phyloP scores from a whole-genome alignment of 2,888 invertebrate species.

The Tenthredo mesomela region DNA sequence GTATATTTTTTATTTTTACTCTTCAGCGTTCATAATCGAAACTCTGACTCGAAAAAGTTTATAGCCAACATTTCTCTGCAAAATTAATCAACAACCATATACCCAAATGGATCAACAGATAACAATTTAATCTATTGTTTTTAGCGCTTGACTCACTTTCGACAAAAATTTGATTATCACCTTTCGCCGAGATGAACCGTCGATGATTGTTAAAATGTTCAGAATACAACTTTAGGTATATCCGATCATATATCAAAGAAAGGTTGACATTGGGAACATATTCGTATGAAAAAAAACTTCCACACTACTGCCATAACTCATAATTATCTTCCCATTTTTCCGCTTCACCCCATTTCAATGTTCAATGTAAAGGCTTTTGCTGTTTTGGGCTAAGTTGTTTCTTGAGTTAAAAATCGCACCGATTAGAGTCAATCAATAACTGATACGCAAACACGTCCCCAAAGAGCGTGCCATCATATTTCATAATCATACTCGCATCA shows the following conservation, averaged over 20 bases:
- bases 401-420: neutral
- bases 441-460: neutral
- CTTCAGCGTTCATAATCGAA: neutral
- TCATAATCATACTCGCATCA: conserved; percentile 7
- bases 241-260: neutral
- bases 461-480: neutral
- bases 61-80: neutral
- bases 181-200: neutral
- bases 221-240: neutral
- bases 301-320: neutral
- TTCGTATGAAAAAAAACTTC: neutral
- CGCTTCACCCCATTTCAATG: neutral
- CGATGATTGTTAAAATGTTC: neutral
- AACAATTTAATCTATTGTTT: neutral
- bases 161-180: neutral
- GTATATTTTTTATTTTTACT: neutral
- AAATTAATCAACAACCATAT: neutral
- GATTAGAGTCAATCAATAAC: conserved; percentile 2
- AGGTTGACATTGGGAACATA: neutral
- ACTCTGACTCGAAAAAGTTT: neutral
- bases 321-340: neutral
- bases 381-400: neutral
- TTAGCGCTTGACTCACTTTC: neutral
- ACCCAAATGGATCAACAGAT: neutral
- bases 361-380: neutral